A percentile compares a stretch with the other conserved stretches of the same genome.
Evolutionary conservation across 1,140 invertebrate species (phyloP).

Genomic region (Argopecten irradians): DNA sequence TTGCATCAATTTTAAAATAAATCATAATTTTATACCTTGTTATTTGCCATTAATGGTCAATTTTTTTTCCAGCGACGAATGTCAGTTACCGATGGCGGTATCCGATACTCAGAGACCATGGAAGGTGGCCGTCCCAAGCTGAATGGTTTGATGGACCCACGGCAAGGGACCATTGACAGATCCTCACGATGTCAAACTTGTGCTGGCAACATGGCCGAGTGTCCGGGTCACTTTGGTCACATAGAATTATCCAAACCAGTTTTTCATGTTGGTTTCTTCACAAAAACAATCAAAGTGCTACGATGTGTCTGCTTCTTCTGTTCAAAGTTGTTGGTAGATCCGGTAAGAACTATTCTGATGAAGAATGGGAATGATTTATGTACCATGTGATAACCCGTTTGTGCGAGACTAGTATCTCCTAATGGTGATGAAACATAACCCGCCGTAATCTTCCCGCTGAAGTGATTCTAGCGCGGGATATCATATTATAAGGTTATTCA

Average conservation of each 20-base stretch:
- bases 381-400: no score
- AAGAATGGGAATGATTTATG: conserved; percentile 34
- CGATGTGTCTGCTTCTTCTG: conserved; percentile 99
- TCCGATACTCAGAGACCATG: conserved; percentile 97
- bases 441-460: no score
- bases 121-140: conserved; percentile 98
- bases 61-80: conserved; percentile 84
- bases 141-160: conserved; percentile 98
- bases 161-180: conserved; percentile 98
- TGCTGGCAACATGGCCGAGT: conserved; percentile 98
- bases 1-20: background rate
- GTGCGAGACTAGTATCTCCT: no score
- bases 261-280: conserved; percentile 98
- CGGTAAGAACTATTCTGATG: conserved; percentile 82
- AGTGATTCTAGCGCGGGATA: no score
- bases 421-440: no score
- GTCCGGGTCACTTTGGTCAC: conserved; percentile 99
- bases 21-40: no score
- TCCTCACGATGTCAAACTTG: conserved; percentile 95
- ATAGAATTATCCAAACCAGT: conserved; percentile 99
- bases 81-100: conserved; percentile 93
- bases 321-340: conserved; percentile 95
- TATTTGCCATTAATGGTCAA: background rate
- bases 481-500: no score
- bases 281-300: conserved; percentile 97